Base-by-base conservation (phyloP, 2,888 invertebrate species). In the Tipula lateralis region DNA sequence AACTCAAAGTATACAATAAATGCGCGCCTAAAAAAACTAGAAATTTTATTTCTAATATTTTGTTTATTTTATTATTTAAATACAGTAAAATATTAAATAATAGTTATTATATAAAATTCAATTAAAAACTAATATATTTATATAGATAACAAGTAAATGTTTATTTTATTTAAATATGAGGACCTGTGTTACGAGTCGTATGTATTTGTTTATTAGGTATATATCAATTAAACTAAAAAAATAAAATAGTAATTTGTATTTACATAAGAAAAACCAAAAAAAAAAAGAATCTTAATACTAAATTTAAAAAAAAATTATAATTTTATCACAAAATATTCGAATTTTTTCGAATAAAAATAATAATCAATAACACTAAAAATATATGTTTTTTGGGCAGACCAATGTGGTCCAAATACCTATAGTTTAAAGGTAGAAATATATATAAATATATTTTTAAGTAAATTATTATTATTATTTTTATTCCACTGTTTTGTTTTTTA, bases 401-500 rank as follows among this genome's bases (percentile, higher is more conserved):
- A 82, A 82, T 82, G 30, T 82, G 82, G 82, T 82, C 82, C 66
- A 82, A 82, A 82, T 82, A 82, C 30, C n/a, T 82, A 82, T 30
- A 16, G 16, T 82, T 30, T 30, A 82, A 39, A 16, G 44, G 36
- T 36, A 36, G 36, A 36, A 36, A 50, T 50, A 16, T 39, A 39
- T 66, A 66, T 66, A 66, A 66, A 66, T 66, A 66, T 82, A 7
- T n/a, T 82, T 32, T 32, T 82, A n/a, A 82, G 82, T 82, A 16
- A 82, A 82, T 82, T 82, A 66, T 66, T 24, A 66, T 66, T 66
- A 66, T 66, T 66, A 66, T 66, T 66, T 66, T 66, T 24, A 24
- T 66, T 66, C 9, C 24, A 50, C n/a, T 39, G 32, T 39, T 39
- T n/a, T 44, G 2, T 44, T 44, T 44, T 44, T 91, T 90, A 96